Percentiles rank a stretch among this genome's conserved stretches.
These are phyloP conservation scores for Bryconaethiops microstoma DNA, from an alignment of 2,797 vertebrate species.

Conservation along the genomic window DNA sequence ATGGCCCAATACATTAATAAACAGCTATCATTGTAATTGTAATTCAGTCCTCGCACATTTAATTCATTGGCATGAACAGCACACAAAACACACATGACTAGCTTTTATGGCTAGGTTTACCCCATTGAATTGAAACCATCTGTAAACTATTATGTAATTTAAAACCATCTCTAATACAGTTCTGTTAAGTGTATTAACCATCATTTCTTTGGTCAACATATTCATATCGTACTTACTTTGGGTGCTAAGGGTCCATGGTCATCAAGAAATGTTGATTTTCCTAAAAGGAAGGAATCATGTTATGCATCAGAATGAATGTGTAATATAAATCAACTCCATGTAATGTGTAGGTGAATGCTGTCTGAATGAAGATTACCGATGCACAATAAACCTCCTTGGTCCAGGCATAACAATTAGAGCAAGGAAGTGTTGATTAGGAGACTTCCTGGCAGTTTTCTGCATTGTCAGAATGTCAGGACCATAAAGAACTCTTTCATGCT, in stretches of 20 bases:
- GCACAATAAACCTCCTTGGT: background rate
- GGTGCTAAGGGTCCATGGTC: constrained; percentile 78
- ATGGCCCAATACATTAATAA: background rate
- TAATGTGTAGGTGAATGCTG: too few species aligned
- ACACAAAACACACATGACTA: background rate
- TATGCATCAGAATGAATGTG: background rate
- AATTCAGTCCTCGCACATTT: background rate
- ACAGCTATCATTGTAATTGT: background rate
- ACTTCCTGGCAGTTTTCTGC: background rate
- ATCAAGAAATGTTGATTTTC: constrained; percentile 85
- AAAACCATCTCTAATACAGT: background rate
- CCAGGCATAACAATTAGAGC: background rate
- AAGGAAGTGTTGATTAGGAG: background rate
- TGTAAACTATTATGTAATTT: background rate
- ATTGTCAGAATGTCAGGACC: background rate
- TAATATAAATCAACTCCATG: background rate
- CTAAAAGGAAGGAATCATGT: constrained; percentile 61
- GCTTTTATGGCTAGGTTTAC: background rate
- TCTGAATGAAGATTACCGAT: background rate
- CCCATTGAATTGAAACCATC: background rate
- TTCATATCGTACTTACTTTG: constrained; percentile 71
- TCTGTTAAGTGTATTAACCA: too few species aligned
- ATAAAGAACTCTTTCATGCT: constrained; percentile 23
- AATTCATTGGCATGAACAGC: background rate
- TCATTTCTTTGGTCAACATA: background rate